phyloP scores from a whole-genome alignment of 1,140 invertebrate species.

The Lethrus apterus region DNA sequence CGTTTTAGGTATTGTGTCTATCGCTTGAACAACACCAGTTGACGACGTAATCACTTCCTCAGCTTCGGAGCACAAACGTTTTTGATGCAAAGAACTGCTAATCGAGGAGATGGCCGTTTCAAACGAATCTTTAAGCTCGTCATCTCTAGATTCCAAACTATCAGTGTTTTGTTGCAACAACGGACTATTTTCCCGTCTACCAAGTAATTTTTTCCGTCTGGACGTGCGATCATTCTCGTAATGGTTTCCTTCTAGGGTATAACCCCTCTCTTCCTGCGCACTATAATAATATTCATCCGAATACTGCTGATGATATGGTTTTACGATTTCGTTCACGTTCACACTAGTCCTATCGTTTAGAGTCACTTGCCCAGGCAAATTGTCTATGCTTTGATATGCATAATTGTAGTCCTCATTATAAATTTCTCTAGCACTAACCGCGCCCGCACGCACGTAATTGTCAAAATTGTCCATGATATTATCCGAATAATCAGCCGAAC shows the following conservation, averaged over 20 bases:
- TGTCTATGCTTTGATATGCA: constrained; percentile 53
- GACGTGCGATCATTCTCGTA: constrained; percentile 34
- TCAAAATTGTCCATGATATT: constrained; percentile 28
- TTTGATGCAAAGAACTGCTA: constrained; percentile 39
- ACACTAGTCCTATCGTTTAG: constrained; percentile 15
- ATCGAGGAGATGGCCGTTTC: constrained; percentile 52
- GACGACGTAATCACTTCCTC: background rate
- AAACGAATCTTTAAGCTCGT: constrained; percentile 52
- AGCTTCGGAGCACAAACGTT: constrained; percentile 1
- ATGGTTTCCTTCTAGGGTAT: constrained; percentile 27
- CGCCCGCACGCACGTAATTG: constrained; percentile 34
- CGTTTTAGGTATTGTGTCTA: constrained; percentile 1
- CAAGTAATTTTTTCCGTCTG: constrained; percentile 35
- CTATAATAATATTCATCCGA: constrained; percentile 22
- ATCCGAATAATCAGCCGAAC: constrained; percentile 35
- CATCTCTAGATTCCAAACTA: constrained; percentile 49
- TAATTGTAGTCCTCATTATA: constrained; percentile 67
- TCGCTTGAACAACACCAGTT: background rate
- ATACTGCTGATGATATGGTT: constrained; percentile 8
- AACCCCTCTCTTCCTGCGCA: constrained; percentile 16
- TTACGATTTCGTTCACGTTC: background rate
- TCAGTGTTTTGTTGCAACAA: constrained; percentile 47
- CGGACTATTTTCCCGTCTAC: constrained; percentile 38
- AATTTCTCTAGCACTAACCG: constrained; percentile 44
- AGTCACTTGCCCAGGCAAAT: constrained; percentile 33